Evolutionary conservation across 2,797 vertebrate species (phyloP), one percentile per base, ranked within the genome.

Genomic region (Oryzias dopingdopingensis): DNA sequence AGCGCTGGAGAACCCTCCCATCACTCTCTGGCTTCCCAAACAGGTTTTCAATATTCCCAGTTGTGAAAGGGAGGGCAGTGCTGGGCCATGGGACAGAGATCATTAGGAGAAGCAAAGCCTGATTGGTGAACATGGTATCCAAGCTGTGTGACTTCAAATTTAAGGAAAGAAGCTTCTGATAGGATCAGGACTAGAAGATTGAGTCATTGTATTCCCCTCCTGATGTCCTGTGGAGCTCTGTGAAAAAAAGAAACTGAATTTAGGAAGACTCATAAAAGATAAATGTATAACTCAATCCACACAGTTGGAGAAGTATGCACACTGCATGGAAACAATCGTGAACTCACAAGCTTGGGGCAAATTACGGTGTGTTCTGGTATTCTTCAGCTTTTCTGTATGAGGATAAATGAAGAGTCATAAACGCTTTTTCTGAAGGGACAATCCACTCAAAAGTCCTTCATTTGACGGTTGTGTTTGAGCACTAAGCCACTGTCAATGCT

Each of bases 1-100:
- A 91, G n/a, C 96, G 96, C 62, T 92, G 93, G 6, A 98, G 90
- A 52, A 89, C 83, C 89, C 88, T 90, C 53, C 91, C 91, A 14
- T 91, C 91, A 40, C 86, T 86, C 67, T 93, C 91, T n/a, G 85
- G 67, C 67, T 86, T 67, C 59, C 79, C 86, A 70, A 85, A 81
- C 74, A 86, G 80, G 58, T 69, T 91, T 76, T 89, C 88, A 59
- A 81, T 90, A 90, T 88, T 91, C 81, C 91, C 92, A 66, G 90
- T 83, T 24, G 81, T 74, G 56, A 91, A 81, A 52, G 88, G 89
- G 66, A 91, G 73, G 70, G 86, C 80, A 1, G 55, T 42, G 29
- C 81, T 67, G 81, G 87, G 86, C 81, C 83, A 84, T 60, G 78
- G 86, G 60, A 84, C 47, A 24, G 80, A 86, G 74, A 92, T 82